Evolutionary conservation across 2,888 invertebrate genomes (phyloP).

Genomic region (Cryptus viduatorius): DNA sequence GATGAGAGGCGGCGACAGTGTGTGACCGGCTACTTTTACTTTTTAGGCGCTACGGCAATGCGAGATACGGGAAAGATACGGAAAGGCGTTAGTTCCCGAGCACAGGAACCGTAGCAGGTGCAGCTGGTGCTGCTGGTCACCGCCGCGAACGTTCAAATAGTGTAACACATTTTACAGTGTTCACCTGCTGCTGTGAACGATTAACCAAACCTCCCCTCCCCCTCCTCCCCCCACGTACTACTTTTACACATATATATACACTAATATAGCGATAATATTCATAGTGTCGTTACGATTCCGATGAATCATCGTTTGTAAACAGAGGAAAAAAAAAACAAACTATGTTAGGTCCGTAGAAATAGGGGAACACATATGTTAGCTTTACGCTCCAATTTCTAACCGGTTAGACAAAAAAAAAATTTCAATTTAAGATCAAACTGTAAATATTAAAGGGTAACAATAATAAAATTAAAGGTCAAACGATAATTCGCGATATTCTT

Average conservation of each 20-base stretch:
- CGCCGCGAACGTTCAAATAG: conserved; percentile 26
- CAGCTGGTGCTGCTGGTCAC: conserved; percentile 57
- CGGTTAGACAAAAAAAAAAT: background rate
- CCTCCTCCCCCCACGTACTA: background rate
- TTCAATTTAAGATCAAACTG: background rate
- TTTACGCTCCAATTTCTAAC: background rate
- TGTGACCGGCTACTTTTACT: conserved; percentile 55
- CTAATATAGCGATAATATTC: background rate
- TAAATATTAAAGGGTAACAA: background rate
- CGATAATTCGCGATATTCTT: background rate
- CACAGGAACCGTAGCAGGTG: conserved; percentile 59
- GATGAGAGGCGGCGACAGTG: conserved; percentile 1
- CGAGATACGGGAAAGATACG: conserved; percentile 12
- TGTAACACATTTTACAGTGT: conserved; percentile 44
- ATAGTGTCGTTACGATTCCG: conserved; percentile 9
- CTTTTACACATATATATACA: background rate
- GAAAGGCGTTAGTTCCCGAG: conserved; percentile 33
- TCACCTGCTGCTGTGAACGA: conserved; percentile 48
- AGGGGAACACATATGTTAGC: background rate
- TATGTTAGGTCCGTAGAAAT: background rate
- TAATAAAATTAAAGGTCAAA: background rate
- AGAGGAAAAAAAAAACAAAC: background rate
- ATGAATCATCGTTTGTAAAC: conserved; percentile 25
- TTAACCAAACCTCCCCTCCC: conserved; percentile 8
- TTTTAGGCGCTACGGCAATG: conserved; percentile 41